phyloP scores from a whole-genome alignment of 2,113 vertebrate species.

The Arizona elegans region DNA sequence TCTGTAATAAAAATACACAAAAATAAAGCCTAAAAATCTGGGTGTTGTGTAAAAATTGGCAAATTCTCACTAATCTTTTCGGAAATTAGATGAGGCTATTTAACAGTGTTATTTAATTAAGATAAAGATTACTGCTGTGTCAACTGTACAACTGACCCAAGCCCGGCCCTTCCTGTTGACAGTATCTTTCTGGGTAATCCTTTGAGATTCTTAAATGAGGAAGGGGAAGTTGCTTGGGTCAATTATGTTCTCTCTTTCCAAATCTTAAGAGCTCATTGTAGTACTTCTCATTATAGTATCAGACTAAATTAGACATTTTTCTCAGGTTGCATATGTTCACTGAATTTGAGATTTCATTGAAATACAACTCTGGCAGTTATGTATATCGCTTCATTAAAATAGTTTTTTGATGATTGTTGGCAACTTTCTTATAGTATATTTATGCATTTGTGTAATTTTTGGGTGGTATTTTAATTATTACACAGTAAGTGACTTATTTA shows the following conservation, averaged over 20 bases:
- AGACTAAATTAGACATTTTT: neutral
- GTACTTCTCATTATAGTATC: neutral
- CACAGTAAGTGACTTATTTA: neutral
- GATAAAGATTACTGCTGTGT: neutral
- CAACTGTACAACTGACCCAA: neutral
- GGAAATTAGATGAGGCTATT: neutral
- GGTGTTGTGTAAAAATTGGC: neutral
- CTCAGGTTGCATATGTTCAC: neutral
- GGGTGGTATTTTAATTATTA: neutral
- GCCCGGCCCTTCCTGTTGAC: conserved; percentile 6
- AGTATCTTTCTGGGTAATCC: neutral
- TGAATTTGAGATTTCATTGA: neutral
- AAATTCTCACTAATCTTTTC: neutral
- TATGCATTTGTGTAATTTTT: neutral
- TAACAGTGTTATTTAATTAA: neutral
- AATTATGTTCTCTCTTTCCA: neutral
- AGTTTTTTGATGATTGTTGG: neutral
- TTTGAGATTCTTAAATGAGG: neutral
- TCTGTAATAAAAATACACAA: neutral
- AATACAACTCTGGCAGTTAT: neutral
- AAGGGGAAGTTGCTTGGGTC: conserved; percentile 12
- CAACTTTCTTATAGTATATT: neutral
- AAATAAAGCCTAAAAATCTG: neutral
- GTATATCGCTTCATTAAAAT: neutral
- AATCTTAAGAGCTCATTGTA: neutral